Conservation (phyloP, 2,113 vertebrate genomes). For the Microtus montanus region DNA sequence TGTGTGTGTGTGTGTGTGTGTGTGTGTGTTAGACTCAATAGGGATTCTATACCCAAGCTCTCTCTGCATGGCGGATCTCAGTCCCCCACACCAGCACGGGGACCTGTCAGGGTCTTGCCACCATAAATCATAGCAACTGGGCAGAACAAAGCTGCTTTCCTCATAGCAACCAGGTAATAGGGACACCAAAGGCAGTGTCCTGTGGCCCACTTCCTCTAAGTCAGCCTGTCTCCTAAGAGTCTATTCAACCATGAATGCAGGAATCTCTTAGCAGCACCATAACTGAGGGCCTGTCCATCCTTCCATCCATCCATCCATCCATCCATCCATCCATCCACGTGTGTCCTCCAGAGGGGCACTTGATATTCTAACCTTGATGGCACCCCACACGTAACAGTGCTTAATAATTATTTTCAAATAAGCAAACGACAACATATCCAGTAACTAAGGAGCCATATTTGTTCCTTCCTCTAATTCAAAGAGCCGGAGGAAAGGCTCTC, state of each 20-base stretch:
- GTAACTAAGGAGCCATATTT: neutral
- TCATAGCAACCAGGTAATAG: neutral
- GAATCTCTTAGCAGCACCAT: neutral
- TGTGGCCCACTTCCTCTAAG: neutral
- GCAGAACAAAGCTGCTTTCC: neutral
- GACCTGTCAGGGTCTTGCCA: no score
- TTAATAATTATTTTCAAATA: conserved; percentile 11
- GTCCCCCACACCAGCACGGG: no score
- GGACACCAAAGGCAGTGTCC: neutral
- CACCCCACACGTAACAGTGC: neutral
- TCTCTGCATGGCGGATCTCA: no score
- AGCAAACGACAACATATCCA: neutral
- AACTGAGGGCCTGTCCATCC: neutral
- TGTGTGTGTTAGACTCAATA: no score
- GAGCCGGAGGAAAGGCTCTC: neutral
- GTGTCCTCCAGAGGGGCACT: neutral
- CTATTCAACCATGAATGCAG: neutral
- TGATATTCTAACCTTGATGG: neutral
- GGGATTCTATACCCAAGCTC: neutral
- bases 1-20: neutral
- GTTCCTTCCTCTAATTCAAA: neutral
- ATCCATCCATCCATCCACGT: no score
- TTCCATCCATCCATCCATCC: no score
- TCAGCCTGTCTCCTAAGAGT: no score
- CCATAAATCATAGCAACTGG: no score